These are phyloP conservation scores for Asarcornis scutulata DNA, from an alignment of 2,113 vertebrate genomes.

Conservation along the genomic window DNA sequence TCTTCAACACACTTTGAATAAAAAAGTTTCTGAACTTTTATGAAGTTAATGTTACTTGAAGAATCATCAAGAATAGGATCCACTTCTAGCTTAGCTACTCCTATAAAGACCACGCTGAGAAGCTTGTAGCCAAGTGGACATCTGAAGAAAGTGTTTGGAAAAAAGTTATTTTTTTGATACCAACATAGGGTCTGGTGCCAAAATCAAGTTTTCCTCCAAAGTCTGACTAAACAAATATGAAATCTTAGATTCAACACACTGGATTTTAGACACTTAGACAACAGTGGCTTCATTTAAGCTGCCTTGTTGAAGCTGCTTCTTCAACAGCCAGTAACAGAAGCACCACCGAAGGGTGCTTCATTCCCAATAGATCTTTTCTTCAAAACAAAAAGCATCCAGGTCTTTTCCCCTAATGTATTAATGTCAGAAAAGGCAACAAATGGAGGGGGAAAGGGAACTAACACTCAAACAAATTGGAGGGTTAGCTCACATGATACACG, in stretches of 20 bases:
- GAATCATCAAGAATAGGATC: background rate
- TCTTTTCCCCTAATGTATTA: background rate
- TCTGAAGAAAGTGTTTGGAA: background rate
- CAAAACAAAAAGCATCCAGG: background rate
- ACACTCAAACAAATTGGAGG: background rate
- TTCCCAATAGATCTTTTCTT: background rate
- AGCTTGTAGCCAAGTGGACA: background rate
- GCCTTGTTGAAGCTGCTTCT: background rate
- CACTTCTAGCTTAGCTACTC: background rate
- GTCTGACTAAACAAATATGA: background rate
- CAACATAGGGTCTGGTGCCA: background rate
- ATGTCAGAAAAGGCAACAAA: background rate
- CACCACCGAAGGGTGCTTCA: background rate
- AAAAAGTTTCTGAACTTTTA: background rate
- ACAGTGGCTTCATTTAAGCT: background rate
- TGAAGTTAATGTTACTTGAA: background rate
- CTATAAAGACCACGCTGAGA: background rate
- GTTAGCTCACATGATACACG: fast-evolving
- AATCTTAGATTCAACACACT: background rate
- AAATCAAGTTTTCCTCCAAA: background rate
- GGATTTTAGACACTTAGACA: background rate
- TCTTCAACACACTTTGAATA: background rate
- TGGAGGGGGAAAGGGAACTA: background rate
- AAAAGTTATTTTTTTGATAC: background rate
- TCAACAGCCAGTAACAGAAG: background rate